Evolutionary conservation across 1,140 invertebrate species (phyloP), one percentile per base, ranked within the genome.

Genomic region (Mesaphorura yosii): DNA sequence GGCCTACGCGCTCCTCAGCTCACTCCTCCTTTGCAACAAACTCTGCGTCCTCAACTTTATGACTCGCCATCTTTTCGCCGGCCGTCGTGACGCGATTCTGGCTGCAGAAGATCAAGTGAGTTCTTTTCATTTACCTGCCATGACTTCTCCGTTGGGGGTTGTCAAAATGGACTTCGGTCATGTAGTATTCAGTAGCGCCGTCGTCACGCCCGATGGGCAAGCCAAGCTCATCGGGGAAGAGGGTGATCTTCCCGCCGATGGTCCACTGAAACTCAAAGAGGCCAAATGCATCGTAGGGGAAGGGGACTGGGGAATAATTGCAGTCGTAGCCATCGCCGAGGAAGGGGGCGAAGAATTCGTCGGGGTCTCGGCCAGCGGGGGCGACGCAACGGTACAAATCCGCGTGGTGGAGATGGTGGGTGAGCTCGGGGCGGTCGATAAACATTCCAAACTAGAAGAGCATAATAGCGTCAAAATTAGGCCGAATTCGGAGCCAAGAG

Each of bases 121-220:
- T n/a, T n/a, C n/a, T n/a, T n/a, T n/a, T n/a, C n/a, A n/a, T n/a
- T n/a, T n/a, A n/a, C n/a, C n/a, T n/a, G n/a, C n/a, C n/a, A n/a
- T n/a, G n/a, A n/a, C n/a, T n/a, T n/a, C n/a, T 6, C 17, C 6
- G 7, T 41, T 19, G 7, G 14, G 76, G 73, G 64, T 75, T 77
- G 56, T 73, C 73, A 66, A 81, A 82, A 68, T 81, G 79, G 6
- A 78, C 80, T 68, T 82, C 79, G 65, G 82, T 70, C 69, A 82
- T 75, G 69, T 76, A 81, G 68, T 75, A 81, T 6, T 10, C 39
- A 7, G 7, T 10, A 4, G n/a, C 4, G n/a, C n/a, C n/a, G n/a
- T n/a, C n/a, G 14, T 23, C 20, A 15, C 28, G 22, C 15, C 10
- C 44, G 19, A 46, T 46, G 4, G 44, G 44, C 15, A 25, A 10